Evolutionary conservation across 2,888 invertebrate genomes (phyloP), one percentile per base, ranked within the genome.

Genomic region (Venustoraphidia nigricollis): DNA sequence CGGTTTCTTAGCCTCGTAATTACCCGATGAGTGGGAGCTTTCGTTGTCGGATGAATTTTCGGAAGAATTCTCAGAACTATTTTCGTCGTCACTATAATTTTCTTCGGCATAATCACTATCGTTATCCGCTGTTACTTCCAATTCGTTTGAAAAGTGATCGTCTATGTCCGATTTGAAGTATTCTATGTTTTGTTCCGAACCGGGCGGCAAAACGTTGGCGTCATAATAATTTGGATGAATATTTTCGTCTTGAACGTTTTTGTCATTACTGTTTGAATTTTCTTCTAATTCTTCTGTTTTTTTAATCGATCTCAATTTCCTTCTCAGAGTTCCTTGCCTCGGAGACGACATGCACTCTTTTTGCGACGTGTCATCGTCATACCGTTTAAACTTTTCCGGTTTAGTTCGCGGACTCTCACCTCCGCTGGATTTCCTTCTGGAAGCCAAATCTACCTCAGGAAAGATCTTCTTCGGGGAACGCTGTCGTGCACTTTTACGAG

Each of bases 381-480:
- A 11, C 13, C 10, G 14, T 8, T 11, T 45, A 10, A 35, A 37
- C 11, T 40, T 46, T 5, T 17, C 14, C 27, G 9, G 27, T 36
- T 38, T 14, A 8, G 10, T 38, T 8, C 11, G 38, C 13, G 11
- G 27, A 27, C 27, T 27, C 6, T 27, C 27, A 27, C 27, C 27
- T 36, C 38, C 37, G 10, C 27, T 42, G 8, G 10, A 9, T 47
- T 47, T 47, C 11, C 36, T 36, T 47, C 43, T 47, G 2, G 42
- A 43, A 9, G 47, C 36, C n/a, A 47, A 13, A 37, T 47, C 47
- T 34, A 47, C 35, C 38, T 47, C 47, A 2, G 47, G 47, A 34
- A 47, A 47, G 10, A 47, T 47, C 43, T 47, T 47, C 17, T 47
- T 47, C 8, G 47, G 47, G 11, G 42, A 47, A 13, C 47, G 42